Percentiles rank a stretch among this genome's conserved stretches.
phyloP scores from a whole-genome alignment of 2,113 vertebrate species.

The Pundamilia nyererei region DNA sequence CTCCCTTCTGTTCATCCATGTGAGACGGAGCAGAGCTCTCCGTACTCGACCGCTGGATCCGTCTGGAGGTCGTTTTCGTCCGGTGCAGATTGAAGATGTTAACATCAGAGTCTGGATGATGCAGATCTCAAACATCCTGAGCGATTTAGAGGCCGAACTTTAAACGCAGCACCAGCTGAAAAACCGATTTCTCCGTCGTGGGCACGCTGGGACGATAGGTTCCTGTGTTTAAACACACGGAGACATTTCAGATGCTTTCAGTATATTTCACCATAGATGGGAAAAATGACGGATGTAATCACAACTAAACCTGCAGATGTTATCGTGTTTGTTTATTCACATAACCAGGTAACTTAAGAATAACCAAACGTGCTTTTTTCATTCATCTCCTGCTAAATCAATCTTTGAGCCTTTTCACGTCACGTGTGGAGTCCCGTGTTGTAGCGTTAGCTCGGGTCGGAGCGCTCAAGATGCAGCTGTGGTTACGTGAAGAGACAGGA shows the following conservation, averaged over 20 bases:
- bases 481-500: not conserved
- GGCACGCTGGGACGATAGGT: accelerated
- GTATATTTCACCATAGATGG: not conserved
- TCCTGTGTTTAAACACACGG: not conserved
- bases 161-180: not conserved
- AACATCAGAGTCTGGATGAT: not conserved
- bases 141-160: not conserved
- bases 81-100: not conserved
- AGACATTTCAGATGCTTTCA: not conserved
- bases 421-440: not conserved
- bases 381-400: not conserved
- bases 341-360: not conserved
- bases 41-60: not conserved
- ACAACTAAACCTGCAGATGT: not conserved
- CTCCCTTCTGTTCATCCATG: no score
- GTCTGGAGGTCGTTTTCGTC: not conserved
- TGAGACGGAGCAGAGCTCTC: not conserved
- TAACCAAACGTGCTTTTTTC: accelerated
- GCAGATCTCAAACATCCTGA: not conserved
- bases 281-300: not conserved
- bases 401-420: not conserved
- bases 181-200: not conserved
- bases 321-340: not conserved
- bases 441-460: not conserved
- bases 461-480: not conserved